Evolutionary conservation across 2,888 invertebrate genomes (phyloP).

Genomic region (Microchrysa polita): DNA sequence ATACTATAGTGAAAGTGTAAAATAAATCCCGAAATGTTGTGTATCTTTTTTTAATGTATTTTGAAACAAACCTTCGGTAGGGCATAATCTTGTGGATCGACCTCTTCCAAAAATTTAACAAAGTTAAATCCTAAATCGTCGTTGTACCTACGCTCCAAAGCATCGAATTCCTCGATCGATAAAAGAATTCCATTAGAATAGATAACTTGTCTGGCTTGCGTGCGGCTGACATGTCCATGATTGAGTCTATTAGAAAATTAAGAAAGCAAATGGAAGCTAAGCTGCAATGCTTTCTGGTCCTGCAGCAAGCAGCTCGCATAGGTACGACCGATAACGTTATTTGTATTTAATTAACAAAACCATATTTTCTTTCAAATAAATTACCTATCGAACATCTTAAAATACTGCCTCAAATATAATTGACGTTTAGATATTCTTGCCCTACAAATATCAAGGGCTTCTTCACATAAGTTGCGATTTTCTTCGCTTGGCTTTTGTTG

Average conservation of each 20-base stretch:
- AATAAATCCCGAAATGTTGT: neutral
- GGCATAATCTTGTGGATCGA: conserved; percentile 61
- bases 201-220: conserved; percentile 76
- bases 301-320: too few relatives aligned
- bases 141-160: conserved; percentile 75
- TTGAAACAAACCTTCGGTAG: conserved; percentile 59
- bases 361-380: neutral
- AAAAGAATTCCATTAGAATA: conserved; percentile 74
- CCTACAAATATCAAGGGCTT: conserved; percentile 71
- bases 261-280: conserved; percentile 13
- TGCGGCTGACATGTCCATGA: conserved; percentile 76
- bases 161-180: conserved; percentile 72
- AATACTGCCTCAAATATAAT: conserved; percentile 74
- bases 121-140: conserved; percentile 83
- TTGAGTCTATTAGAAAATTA: conserved; percentile 67
- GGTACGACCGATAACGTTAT: too few relatives aligned
- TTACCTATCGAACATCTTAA: conserved; percentile 77
- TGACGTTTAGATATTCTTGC: conserved; percentile 70
- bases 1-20: conserved; percentile 46
- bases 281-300: too few relatives aligned
- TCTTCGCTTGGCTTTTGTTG: conserved; percentile 56
- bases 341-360: too few relatives aligned
- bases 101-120: conserved; percentile 74
- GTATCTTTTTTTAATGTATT: neutral
- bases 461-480: conserved; percentile 69